Base-by-base conservation (phyloP, 2,888 invertebrate species). In the Schizotus pectinicornis region DNA sequence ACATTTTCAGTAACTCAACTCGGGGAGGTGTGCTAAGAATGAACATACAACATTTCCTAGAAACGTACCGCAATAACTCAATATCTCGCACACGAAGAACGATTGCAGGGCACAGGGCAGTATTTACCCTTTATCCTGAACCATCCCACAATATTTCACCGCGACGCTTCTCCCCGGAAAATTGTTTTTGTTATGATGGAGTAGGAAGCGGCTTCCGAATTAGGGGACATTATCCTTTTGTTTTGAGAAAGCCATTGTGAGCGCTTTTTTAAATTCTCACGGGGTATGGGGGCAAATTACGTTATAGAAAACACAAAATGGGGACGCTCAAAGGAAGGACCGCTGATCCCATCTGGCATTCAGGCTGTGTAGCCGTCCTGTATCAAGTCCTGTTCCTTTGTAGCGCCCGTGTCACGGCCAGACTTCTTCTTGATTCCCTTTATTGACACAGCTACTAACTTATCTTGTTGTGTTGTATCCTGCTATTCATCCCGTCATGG, bases 1-100 rank as follows among this genome's bases (percentile, higher is more conserved):
- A 74, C 73, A 73, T 75, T 75, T 74, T 73, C 75, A 71, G 70
- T 74, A 75, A 75, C 72, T 73, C 73, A 68, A 71, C 70, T 73
- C 66, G 58, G 63, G n/a, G 65, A 70, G 69, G 68, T 74, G 74
- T 73, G 74, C 71, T 46, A 66, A 63, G 74, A 74, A 75, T 73
- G 71, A 67, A 66, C 66, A 65, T 47, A 53, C 56, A 55, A 58
- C 55, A 48, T 65, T 65, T 62, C 55, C 48, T 38, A 34, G 63
- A 64, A 67, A 67, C 64, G 64, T 62, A 67, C 64, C 59, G 55
- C 59, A 58, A 65, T 65, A 64, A 67, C 63, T 62, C 56, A 64
- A 64, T 66, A 68, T 64, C 63, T 64, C 42, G 49, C 45, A 42
- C 43, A 42, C 51, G 54, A 51, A 52, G 36, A 52, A 22, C 38